Percentiles rank a stretch among this genome's conserved stretches.
phyloP scores from a whole-genome alignment of 2,797 vertebrate species.

The Micrastur ruficollis region DNA sequence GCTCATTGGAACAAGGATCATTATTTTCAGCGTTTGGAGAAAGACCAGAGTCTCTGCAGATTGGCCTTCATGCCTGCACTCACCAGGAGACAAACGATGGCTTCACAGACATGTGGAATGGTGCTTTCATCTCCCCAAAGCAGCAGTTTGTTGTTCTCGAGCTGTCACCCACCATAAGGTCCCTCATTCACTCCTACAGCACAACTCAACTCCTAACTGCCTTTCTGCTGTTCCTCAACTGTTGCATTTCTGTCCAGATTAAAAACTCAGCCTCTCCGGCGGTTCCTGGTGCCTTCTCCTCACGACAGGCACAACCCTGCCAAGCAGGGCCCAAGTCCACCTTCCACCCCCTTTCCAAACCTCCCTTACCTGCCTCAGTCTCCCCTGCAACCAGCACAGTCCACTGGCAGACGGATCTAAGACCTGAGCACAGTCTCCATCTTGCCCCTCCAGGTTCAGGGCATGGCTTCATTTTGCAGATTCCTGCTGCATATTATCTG shows the following conservation, averaged over 20 bases:
- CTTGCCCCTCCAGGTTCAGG: not conserved
- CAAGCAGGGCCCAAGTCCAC: not conserved
- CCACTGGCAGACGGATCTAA: not conserved
- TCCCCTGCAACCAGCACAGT: fast-evolving
- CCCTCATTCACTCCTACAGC: not conserved
- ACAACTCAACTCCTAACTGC: not conserved
- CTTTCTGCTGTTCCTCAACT: not conserved
- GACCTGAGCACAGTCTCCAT: not conserved
- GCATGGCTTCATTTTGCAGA: not conserved
- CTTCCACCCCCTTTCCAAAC: not conserved
- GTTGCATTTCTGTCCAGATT: not conserved
- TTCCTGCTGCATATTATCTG: not conserved
- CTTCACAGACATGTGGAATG: not conserved
- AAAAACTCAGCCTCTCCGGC: fast-evolving
- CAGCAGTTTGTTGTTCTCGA: not conserved
- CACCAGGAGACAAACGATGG: not conserved
- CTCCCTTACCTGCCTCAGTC: not conserved
- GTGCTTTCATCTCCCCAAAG: not conserved
- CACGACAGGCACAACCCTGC: not conserved
- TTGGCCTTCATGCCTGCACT: not conserved
- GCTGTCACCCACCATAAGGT: not conserved
- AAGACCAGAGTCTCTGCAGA: not conserved
- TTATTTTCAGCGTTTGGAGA: not conserved
- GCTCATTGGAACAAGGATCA: not conserved
- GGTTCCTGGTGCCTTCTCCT: not conserved